Conservation (phyloP, 2,113 vertebrate genomes). For the Cynoglossus semilaevis region DNA sequence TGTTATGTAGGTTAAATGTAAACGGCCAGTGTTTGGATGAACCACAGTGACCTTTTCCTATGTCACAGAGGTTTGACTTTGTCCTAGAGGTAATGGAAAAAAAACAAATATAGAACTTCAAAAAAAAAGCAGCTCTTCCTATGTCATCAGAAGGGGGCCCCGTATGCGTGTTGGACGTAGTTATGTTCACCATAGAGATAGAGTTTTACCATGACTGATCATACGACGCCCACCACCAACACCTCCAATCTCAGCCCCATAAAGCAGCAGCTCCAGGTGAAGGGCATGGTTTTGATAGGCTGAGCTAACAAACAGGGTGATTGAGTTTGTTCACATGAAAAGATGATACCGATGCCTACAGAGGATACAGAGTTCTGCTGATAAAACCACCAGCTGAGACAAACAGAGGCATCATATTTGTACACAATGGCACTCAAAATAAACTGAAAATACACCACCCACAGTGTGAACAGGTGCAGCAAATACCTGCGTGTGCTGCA, state of each 20-base stretch:
- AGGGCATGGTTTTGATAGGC: slow-evolving; percentile 39
- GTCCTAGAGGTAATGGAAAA: slow-evolving; percentile 26
- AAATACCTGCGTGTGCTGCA: slow-evolving; percentile 3
- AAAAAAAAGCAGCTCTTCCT: slow-evolving; percentile 22
- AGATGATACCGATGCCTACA: slow-evolving; percentile 11
- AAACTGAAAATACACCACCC: no score
- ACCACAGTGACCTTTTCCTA: slow-evolving; percentile 36
- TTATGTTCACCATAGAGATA: slow-evolving; percentile 18
- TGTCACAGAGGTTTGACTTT: slow-evolving; percentile 35
- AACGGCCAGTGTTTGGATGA: slow-evolving; percentile 7
- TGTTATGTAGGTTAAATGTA: no score
- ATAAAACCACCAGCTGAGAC: slow-evolving; percentile 1
- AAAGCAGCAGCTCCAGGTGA: slow-evolving; percentile 22
- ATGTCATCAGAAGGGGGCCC: slow-evolving; percentile 28
- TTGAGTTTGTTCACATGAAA: slow-evolving; percentile 20
- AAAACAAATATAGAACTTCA: slow-evolving; percentile 56
- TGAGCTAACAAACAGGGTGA: slow-evolving; percentile 33
- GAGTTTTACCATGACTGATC: no score
- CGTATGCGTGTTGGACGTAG: slow-evolving; percentile 12
- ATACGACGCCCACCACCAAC: no score
- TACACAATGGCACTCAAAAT: no score
- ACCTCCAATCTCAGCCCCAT: no score
- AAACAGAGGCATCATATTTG: no score
- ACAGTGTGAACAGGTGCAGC: neutral
- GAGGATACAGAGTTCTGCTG: slow-evolving; percentile 12